Conservation (phyloP, 2,888 invertebrate genomes). For the Tenthredo livida region DNA sequence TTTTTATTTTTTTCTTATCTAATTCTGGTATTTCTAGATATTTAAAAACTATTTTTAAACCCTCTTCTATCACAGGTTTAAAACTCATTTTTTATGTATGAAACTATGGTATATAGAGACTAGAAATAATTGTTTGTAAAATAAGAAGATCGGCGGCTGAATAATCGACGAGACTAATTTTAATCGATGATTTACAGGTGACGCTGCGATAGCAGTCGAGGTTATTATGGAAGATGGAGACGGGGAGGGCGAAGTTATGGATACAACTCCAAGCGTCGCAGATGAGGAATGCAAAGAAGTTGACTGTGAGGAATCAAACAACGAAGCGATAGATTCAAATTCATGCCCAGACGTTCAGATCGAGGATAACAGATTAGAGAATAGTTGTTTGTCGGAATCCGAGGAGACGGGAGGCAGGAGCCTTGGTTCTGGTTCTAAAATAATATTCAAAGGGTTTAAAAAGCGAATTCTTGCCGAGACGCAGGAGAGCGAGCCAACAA, state of each 20-base stretch:
- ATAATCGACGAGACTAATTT: not conserved
- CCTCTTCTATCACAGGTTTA: not conserved
- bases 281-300: slow-evolving; percentile 38
- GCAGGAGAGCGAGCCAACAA: slow-evolving; percentile 64
- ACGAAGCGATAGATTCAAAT: not conserved
- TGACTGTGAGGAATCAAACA: slow-evolving; percentile 59
- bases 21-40: not conserved
- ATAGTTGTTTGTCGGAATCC: slow-evolving; percentile 25
- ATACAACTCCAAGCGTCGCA: slow-evolving; percentile 66
- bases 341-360: slow-evolving; percentile 6
- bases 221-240: slow-evolving; percentile 77
- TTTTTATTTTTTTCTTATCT: too few relatives aligned
- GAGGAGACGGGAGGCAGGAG: slow-evolving; percentile 62
- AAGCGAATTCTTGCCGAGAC: slow-evolving; percentile 72
- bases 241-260: slow-evolving; percentile 70
- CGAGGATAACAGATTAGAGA: slow-evolving; percentile 36
- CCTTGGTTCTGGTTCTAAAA: slow-evolving; percentile 61
- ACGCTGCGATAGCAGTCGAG: slow-evolving; percentile 57
- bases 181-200: slow-evolving; percentile 62
- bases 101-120: not conserved
- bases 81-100: not conserved
- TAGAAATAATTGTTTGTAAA: not conserved
- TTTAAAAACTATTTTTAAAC: not conserved
- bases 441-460: slow-evolving; percentile 72
- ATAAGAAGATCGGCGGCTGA: not conserved